Evolutionary conservation across 2,888 invertebrate genomes (phyloP), one percentile per base, ranked within the genome.

Genomic region (Lepidocyrtoides sp.): DNA sequence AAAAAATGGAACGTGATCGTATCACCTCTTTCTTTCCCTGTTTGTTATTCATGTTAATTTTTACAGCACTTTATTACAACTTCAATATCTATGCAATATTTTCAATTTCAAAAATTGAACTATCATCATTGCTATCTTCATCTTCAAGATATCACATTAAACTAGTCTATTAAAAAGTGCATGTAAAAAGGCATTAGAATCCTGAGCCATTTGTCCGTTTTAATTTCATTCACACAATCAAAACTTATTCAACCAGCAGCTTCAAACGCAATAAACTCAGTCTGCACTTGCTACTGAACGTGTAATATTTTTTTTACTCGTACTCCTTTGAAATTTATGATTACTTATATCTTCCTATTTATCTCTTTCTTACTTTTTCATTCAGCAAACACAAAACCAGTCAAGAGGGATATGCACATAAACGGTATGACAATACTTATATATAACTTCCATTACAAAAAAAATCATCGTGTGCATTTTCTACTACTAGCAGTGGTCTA

Each of bases 301-400:
- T 91, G n/a, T n/a, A n/a, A n/a, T n/a, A n/a, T 89, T 66, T 72
- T 60, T 60, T 75, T 72, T 54, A 75, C 23, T 41, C 75, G 44
- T 60, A 79, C 36, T 79, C 48, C 23, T 77, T 29, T 57, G 66
- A 85, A 91, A 91, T 91, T 91, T 91, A 91, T 85, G 91, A 77
- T 84, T 69, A 29, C 48, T 41, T 48, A 51, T 66, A 86, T 86
- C 84, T 66, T 32, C 41, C 51, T 57, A 17, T 54, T 79, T 32
- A 54, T 57, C 79, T 79, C 72, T 10, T 69, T 41, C 69, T 69
- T 29, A 14, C 66, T 14, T 66, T 8, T 10, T 23, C 26, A n/a
- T 66, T 26, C 60, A 26, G 10, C 54, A 26, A 26, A 26, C 3
- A 32, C 32, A 36, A 66, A 36, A 29, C 32, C 14, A 66, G 14